Conservation (phyloP, 2,888 invertebrate species). For the Macrostomum cliftonense region DNA sequence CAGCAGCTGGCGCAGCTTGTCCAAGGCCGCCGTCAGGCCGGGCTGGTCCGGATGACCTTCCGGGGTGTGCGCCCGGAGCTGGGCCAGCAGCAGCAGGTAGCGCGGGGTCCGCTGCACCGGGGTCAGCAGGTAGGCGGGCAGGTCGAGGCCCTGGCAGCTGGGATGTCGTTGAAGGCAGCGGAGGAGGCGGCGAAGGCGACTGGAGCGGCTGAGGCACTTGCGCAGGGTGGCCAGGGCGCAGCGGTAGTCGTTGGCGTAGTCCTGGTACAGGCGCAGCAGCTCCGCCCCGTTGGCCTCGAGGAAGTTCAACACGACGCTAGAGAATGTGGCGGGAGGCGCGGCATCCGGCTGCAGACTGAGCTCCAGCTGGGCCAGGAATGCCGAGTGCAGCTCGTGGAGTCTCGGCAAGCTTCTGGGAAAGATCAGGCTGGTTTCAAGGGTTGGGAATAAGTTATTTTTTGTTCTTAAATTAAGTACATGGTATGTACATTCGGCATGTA, state of each 20-base stretch:
- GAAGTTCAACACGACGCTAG: no score
- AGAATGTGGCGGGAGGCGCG: no score
- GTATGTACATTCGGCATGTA: no score
- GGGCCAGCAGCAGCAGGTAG: slow-evolving; percentile 38
- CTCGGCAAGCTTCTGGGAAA: neutral
- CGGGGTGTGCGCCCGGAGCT: neutral
- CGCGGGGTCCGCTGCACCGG: slow-evolving; percentile 39
- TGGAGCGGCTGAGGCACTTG: slow-evolving; percentile 29
- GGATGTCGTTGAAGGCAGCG: slow-evolving; percentile 24
- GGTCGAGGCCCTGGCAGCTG: slow-evolving; percentile 30
- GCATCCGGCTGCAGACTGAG: neutral
- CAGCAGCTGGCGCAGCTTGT: no score
- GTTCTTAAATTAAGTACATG: no score
- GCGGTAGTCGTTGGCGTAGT: slow-evolving; percentile 38
- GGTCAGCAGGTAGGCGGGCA: slow-evolving; percentile 36
- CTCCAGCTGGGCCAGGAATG: neutral
- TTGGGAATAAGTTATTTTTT: no score
- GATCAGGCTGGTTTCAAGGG: slow-evolving; percentile 2
- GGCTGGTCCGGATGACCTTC: neutral
- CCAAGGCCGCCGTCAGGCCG: no score
- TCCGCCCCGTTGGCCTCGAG: no score
- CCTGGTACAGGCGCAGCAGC: slow-evolving; percentile 36
- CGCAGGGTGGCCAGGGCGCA: slow-evolving; percentile 36
- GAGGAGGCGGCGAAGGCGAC: slow-evolving; percentile 22
- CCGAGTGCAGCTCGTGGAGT: neutral